Evolutionary conservation across 1,140 invertebrate genomes (phyloP).

Genomic region (Bombus breviceps): DNA sequence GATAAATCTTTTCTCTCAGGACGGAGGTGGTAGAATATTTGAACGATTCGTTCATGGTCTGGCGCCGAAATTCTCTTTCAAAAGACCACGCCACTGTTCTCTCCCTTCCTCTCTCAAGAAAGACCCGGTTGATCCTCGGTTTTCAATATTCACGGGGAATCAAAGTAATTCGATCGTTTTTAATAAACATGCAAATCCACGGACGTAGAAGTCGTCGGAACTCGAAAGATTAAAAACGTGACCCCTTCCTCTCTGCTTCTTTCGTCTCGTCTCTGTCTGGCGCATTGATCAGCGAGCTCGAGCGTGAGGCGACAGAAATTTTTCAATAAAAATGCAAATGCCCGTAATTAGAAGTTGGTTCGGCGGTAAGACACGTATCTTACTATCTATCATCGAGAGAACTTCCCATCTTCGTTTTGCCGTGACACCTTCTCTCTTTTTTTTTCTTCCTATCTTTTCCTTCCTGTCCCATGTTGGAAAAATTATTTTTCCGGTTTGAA

Average conservation of each 20-base stretch:
- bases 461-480: background rate
- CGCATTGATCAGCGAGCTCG: conserved; percentile 18
- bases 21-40: background rate
- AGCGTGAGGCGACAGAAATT: conserved; percentile 26
- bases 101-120: background rate
- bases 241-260: background rate
- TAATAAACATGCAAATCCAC: conserved; percentile 55
- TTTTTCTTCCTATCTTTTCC: background rate
- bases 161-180: conserved; percentile 42
- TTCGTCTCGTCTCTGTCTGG: background rate
- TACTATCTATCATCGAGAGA: background rate
- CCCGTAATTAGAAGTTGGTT: conserved; percentile 42
- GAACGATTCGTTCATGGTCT: background rate
- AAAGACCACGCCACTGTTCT: background rate
- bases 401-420: background rate
- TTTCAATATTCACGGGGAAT: conserved; percentile 45
- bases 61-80: background rate
- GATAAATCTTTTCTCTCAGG: background rate
- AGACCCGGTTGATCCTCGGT: background rate
- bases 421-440: background rate
- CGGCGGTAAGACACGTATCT: conserved; percentile 18
- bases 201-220: conserved; percentile 38
- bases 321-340: conserved; percentile 57
- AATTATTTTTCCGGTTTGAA: background rate
- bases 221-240: conserved; percentile 53